Base-by-base conservation (phyloP, 2,888 invertebrate species). In the Macropis europaea region DNA sequence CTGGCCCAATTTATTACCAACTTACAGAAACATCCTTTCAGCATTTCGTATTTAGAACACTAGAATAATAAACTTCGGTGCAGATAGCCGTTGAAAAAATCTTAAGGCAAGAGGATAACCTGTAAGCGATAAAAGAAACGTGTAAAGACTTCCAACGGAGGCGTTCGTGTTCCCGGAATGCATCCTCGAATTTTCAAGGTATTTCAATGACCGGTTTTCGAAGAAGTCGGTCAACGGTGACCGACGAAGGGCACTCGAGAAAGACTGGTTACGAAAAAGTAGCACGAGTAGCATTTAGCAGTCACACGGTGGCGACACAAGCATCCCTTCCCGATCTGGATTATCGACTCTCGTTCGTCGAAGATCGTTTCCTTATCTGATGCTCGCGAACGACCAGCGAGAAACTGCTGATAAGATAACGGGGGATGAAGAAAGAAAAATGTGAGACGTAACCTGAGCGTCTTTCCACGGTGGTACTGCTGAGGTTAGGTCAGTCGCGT, bases 341-440 rank as follows among this genome's bases (percentile, higher is more conserved):
- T 72, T 77, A 79, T 68, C 62, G 68, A 67, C 38, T 57, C 42
- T 57, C 42, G 34, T 26, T 63, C 42, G 38, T 13, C 3, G 17
- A 61, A 69, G 50, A 66, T 74, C 66, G 52, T 54, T 53, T 42
- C 48, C 52, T 78, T 74, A 78, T 71, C 76, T 71, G 38, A 57
- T 71, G 43, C 73, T 77, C 26, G 50, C 40, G 45, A 72, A 77
- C 13, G 45, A 57, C 24, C 40, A 50, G 57, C 45, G 43, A 71
- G 30, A 56, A 76, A 56, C 40, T 36, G 19, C 22, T 59, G 80
- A 80, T 80, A 79, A 80, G 77, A 80, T 80, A 76, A 34, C 60
- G 24, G 5, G 15, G n/a, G 43, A 17, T 54, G 59, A 54, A 17
- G 61, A n/a, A n/a, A n/a, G n/a, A n/a, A n/a, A n/a, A n/a, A n/a